Percentiles rank a stretch among this genome's conserved stretches.
phyloP scores from a whole-genome alignment of 2,888 invertebrate species.

The Odontocolon sp. region DNA sequence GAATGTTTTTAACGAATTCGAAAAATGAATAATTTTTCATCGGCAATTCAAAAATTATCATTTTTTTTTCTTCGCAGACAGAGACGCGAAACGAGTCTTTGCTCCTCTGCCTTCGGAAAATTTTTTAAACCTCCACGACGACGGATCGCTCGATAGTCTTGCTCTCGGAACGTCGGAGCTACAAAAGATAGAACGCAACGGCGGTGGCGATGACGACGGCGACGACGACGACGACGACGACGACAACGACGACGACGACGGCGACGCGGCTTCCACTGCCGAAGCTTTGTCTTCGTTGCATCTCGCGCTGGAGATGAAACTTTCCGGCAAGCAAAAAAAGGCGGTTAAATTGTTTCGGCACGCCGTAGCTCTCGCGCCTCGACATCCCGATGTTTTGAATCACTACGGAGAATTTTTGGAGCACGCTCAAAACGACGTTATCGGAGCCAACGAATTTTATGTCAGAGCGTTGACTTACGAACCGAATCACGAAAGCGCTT shows the following conservation, averaged over 20 bases:
- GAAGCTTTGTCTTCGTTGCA: slow-evolving; percentile 94
- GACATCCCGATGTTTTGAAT: slow-evolving; percentile 95
- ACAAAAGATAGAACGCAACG: slow-evolving; percentile 59
- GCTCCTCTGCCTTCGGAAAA: slow-evolving; percentile 71
- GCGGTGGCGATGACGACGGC: no score
- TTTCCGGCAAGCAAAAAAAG: slow-evolving; percentile 91
- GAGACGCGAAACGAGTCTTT: slow-evolving; percentile 67
- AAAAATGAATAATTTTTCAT: no score
- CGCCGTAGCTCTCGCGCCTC: slow-evolving; percentile 94
- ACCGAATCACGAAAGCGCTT: slow-evolving; percentile 91
- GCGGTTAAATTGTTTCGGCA: slow-evolving; percentile 94
- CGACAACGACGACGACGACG: no score
- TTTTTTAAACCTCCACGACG: slow-evolving; percentile 72
- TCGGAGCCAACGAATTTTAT: slow-evolving; percentile 95
- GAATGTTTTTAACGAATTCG: no score
- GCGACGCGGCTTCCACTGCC: slow-evolving; percentile 80
- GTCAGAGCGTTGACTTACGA: slow-evolving; percentile 91
- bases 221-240: no score
- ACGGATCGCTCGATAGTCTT: slow-evolving; percentile 66
- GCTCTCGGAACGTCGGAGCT: slow-evolving; percentile 60
- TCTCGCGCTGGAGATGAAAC: slow-evolving; percentile 92
- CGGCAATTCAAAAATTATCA: neutral
- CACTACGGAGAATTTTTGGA: slow-evolving; percentile 97
- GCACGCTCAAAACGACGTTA: slow-evolving; percentile 90
- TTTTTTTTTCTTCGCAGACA: slow-evolving; percentile 57